Evolutionary conservation across 2,797 vertebrate genomes (phyloP), one percentile per base, ranked within the genome.

Genomic region (Chaetophractus vellerosus): DNA sequence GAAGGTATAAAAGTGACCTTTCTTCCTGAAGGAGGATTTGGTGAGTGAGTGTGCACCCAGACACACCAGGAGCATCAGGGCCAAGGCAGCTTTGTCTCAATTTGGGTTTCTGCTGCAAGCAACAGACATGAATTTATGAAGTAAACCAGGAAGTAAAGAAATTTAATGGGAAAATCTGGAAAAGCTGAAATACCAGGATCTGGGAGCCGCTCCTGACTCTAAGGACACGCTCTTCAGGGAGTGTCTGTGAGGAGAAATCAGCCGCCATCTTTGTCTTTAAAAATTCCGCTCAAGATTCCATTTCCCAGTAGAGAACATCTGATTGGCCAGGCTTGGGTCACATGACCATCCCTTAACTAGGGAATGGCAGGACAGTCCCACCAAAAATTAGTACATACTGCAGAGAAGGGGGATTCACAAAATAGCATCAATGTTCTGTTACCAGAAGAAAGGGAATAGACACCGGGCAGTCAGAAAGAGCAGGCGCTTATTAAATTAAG

Each of bases 51-150:
- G 2, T 9, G 23, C 10, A 63, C 5, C 31, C 50, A 66, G 31
- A 10, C 31, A 86, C n/a, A 21, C 9, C 19, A 38, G 26, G 33
- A 92, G 69, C 28, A 61, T 81, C 64, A 41, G 33, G 68, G 16
- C 28, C 38, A 78, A 10, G 12, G 38, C 16, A 33, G 48, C 10
- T 8, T 2, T 18, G 24, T 79, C 4, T 28, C 28, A n/a, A 0
- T 16, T 6, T 19, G 48, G 10, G 14, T 1, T 87, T 90, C 61
- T 68, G 3, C 57, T 87, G 71, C 21, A 63, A 90, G 76, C 48
- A 85, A 87, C 85, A 82, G 38, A 94, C 76, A 41, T 79, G 24
- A 85, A 41, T 57, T 79, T 12, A 83, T 72, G 64, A 82, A 48
- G 24, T 45, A 41, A 88, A 76, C 9, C 41, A 59, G 19, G 1